Base-by-base conservation (phyloP, 1,140 invertebrate species). In the Drosophila subobscura region DNA sequence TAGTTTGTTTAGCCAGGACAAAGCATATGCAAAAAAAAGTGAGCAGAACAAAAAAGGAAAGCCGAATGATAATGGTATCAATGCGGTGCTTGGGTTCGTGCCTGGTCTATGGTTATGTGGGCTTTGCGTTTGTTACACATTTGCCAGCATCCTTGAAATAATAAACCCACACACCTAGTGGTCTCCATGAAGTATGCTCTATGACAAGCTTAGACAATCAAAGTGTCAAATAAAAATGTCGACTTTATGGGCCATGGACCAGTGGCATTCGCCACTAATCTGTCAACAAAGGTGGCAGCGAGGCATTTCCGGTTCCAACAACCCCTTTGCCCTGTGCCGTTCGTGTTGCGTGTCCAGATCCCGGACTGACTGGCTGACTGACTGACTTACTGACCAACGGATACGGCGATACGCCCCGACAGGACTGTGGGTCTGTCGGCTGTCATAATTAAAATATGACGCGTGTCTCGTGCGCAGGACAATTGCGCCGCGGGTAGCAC, bases 381-480 rank as follows among this genome's bases (percentile, higher is more conserved):
- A 71, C 57, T 65, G 76, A 75, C 65, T 63, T 52, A 58, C 68
- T 61, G 71, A 63, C 63, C 63, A 52, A 10, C 57, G 6, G 49
- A 37, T 8, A 14, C 7, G 14, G 37, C 58, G 49, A 44, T 44
- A 60, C 58, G 58, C 50, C 65, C 64, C 58, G 73, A 63, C 68
- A 45, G 41, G 58, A 53, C 60, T 37, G 33, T 37, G 56, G 56
- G 45, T 42, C 23, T 66, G 71, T 72, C 76, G 83, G 84, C 84
- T 89, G 83, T 89, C 83, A 88, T 89, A 88, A 89, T 89, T 89
- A 88, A 89, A 88, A 89, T 89, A 89, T 89, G 83, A 88, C 83
- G 84, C 84, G 84, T 89, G 83, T 81, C 83, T 80, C 80, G 78
- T 78, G 66, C 59, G 50, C 72, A 63, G 72, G 64, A 85, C 80